phyloP scores from a whole-genome alignment of 2,113 vertebrate species.

The Sprattus sprattus region DNA sequence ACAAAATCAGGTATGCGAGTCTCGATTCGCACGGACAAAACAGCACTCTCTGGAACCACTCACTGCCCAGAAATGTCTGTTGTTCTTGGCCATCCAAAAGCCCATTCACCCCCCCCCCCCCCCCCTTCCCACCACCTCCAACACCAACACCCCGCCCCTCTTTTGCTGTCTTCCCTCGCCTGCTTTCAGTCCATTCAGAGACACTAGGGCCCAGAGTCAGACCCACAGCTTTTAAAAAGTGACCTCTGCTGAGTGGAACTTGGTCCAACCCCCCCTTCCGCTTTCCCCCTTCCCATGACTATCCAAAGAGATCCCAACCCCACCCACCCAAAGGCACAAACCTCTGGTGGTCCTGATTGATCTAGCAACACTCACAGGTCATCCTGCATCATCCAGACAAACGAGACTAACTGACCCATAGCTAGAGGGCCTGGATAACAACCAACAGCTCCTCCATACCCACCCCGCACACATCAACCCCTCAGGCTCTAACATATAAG shows the following conservation, averaged over 20 bases:
- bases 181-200: not conserved
- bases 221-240: not conserved
- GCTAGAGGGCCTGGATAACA: not conserved
- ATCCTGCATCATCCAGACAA: constrained; percentile 10
- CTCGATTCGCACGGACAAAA: not conserved
- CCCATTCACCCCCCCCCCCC: not conserved
- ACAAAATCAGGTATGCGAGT: constrained; percentile 14
- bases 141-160: not conserved
- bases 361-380: constrained; percentile 5
- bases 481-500: constrained; percentile 19
- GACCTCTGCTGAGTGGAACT: constrained; percentile 25
- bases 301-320: not conserved
- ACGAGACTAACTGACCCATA: not conserved
- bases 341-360: constrained; percentile 17
- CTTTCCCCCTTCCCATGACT: not conserved
- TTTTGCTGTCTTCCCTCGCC: not conserved
- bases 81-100: not conserved
- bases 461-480: not conserved
- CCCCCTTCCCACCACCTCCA: not conserved
- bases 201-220: not conserved
- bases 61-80: not conserved
- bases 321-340: constrained; percentile 6
- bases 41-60: not conserved
- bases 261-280: not conserved
- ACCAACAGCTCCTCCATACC: not conserved